These are phyloP conservation scores for Gorsachius goisagi DNA, from an alignment of 2,113 vertebrate species.

Conservation along the genomic window DNA sequence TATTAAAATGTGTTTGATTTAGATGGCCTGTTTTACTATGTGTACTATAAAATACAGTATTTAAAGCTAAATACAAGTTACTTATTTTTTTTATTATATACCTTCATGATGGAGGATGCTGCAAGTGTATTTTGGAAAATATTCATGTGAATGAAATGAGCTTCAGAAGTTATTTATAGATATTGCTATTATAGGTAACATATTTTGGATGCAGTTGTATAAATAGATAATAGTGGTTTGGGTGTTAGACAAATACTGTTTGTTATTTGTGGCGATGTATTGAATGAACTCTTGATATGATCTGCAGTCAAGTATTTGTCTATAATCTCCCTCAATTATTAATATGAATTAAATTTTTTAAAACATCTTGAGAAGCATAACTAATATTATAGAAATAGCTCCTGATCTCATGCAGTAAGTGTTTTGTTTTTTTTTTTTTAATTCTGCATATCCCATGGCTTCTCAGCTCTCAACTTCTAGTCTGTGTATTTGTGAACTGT, in stretches of 20 bases:
- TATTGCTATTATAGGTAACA: not conserved
- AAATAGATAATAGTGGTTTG: not conserved
- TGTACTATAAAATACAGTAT: not conserved
- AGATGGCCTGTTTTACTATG: not conserved
- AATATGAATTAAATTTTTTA: not conserved
- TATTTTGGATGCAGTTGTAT: not conserved
- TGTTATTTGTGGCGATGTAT: not conserved
- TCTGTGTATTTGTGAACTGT: not conserved
- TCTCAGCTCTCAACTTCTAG: not conserved
- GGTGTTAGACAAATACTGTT: not conserved
- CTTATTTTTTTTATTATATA: rapidly evolving
- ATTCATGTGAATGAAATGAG: not conserved
- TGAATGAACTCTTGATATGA: not conserved
- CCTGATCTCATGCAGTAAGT: not conserved
- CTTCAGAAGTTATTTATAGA: not conserved
- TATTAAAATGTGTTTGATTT: not conserved
- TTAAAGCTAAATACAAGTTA: not conserved
- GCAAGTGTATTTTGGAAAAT: not conserved
- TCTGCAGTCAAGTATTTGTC: not conserved
- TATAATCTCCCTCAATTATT: not conserved
- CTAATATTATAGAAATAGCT: not conserved
- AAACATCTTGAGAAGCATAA: not conserved
- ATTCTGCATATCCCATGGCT: not conserved
- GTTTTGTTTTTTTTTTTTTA: not conserved
- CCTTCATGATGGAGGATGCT: not conserved